Conservation (phyloP, 2,888 invertebrate genomes). For the Odontomyia ornata region DNA sequence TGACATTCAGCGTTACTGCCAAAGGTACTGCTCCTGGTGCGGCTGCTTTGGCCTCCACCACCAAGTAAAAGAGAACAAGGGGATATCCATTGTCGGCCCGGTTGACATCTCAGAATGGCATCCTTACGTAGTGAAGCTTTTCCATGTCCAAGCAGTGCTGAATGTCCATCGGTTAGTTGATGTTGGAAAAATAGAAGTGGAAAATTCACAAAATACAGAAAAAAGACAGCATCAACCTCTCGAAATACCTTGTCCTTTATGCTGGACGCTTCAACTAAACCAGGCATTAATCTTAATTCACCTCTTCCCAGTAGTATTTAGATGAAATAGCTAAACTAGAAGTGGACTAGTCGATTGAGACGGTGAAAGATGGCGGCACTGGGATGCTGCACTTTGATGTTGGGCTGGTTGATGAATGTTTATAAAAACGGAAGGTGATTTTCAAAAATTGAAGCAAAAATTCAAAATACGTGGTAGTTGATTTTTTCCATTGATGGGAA, state of each 20-base stretch:
- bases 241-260: slow-evolving; percentile 47
- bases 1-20: slow-evolving; percentile 43
- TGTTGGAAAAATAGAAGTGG: neutral
- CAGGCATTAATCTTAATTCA: slow-evolving; percentile 51
- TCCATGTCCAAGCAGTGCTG: neutral
- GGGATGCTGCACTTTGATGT: no score
- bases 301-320: slow-evolving; percentile 48
- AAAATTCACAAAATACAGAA: neutral
- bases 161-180: neutral
- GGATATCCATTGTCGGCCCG: neutral
- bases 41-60: no score
- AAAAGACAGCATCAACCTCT: slow-evolving; percentile 30
- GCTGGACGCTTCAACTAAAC: slow-evolving; percentile 47
- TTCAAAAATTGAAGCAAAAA: no score
- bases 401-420: no score
- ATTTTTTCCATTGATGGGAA: no score
- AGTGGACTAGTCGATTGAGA: slow-evolving; percentile 17
- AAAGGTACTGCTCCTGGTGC: neutral
- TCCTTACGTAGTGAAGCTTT: slow-evolving; percentile 17
- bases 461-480: no score
- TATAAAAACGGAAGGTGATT: no score
- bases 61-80: neutral
- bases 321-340: slow-evolving; percentile 36
- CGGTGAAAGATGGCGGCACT: neutral
- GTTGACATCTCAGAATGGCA: neutral